Evolutionary conservation across 2,113 vertebrate genomes (phyloP), one percentile per base, ranked within the genome.

Genomic region (Nesoenas mayeri): DNA sequence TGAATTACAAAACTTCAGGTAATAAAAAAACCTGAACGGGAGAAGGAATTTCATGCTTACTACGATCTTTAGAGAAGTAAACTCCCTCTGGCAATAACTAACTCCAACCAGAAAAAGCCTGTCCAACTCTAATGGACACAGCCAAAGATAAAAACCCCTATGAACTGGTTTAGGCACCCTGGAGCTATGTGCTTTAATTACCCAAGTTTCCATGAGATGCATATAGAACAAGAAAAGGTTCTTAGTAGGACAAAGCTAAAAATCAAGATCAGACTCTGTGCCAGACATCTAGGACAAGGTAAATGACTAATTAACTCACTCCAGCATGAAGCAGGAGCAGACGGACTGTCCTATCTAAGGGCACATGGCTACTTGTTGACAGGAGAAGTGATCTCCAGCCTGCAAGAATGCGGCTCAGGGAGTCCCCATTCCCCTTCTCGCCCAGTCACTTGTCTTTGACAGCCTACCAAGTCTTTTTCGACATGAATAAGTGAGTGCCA

Each of bases 121-220:
- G 95, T 44, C 57, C 53, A 90, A 82, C 31, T 91, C 74, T 20
- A 79, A 31, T 15, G 61, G 92, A 78, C 60, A 48, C 28, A 67
- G 62, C 7, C 67, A 51, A 40, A 92, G 69, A 87, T 40, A 88
- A 96, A 92, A 96, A 79, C 65, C 42, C 80, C 66, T 80, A 10
- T 34, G n/a, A 96, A 95, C 91, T 80, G 85, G 95, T 88, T 97
- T 44, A 85, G 90, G 80, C 67, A 79, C 90, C 92, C 93, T 67
- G 48, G 56, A 83, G 95, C 50, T 92, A 91, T 22, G 36, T 58
- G 58, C 83, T 93, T 92, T 92, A 95, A 96, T 86, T 94, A 81
- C 7, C 57, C 79, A 28, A 82, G 69, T 88, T 91, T 87, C 93
- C 87, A 78, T 21, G 18, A 77, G 83, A 96, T 38, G 24, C 3